A percentile compares a stretch with the other conserved stretches of the same genome.
Evolutionary conservation across 2,888 invertebrate genomes (phyloP).

Genomic region (Dolichomitus sp.): DNA sequence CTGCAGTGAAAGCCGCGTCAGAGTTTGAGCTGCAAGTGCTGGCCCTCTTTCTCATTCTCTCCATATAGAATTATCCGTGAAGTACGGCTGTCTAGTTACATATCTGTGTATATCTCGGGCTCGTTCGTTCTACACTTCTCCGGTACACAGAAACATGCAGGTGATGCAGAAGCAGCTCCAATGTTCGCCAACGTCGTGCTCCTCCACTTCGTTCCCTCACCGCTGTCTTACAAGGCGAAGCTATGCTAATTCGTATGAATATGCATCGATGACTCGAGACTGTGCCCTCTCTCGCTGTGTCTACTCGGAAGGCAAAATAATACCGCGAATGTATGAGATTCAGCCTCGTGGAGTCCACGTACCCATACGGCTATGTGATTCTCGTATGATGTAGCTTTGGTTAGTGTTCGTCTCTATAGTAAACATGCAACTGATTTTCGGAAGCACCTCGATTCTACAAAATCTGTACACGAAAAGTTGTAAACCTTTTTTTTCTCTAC

Average conservation of each 20-base stretch:
- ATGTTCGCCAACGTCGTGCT: conserved; percentile 50
- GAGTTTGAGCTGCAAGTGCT: conserved; percentile 37
- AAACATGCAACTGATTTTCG: conserved; percentile 49
- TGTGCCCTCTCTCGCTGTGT: conserved; percentile 48
- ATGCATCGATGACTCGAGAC: conserved; percentile 79
- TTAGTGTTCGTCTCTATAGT: conserved; percentile 24
- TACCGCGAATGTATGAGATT: conserved; percentile 77
- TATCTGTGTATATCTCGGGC: conserved; percentile 50
- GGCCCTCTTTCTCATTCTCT: conserved; percentile 38
- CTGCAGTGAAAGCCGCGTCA: conserved; percentile 13
- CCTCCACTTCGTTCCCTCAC: conserved; percentile 42
- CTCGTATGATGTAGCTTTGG: conserved; percentile 19
- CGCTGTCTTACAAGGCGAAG: conserved; percentile 74
- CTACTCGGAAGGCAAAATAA: conserved; percentile 74
- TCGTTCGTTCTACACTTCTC: conserved; percentile 40
- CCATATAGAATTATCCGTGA: conserved; percentile 63
- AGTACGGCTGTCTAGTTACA: conserved; percentile 57
- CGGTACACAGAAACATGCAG: conserved; percentile 52
- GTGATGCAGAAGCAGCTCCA: conserved; percentile 51
- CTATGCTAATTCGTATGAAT: conserved; percentile 82
- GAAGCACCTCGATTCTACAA: neutral
- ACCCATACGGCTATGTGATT: conserved; percentile 14
- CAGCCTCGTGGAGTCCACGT: conserved; percentile 72
- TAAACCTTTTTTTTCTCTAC: too few relatives aligned
- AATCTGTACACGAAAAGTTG: too few relatives aligned